These are phyloP conservation scores for Schizothorax lantsangensis DNA, from an alignment of 2,797 vertebrate genomes.

Conservation along the genomic window DNA sequence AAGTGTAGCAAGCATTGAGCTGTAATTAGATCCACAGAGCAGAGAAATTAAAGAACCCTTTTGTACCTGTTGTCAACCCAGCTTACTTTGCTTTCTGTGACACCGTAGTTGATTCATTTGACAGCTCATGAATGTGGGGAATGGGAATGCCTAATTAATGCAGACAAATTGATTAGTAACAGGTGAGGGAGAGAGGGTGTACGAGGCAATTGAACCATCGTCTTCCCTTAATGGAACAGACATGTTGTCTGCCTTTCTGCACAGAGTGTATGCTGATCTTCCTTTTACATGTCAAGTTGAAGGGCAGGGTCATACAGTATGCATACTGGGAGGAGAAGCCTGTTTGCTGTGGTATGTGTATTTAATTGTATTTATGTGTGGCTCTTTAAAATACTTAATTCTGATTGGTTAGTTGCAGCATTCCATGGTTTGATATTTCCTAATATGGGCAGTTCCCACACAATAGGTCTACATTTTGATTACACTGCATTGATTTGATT, in stretches of 20 bases:
- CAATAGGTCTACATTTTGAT: too few relatives aligned
- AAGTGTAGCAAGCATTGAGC: conserved; percentile 26
- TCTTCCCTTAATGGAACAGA: conserved; percentile 17
- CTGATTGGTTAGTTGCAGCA: background rate
- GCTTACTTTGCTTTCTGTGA: conserved; percentile 24
- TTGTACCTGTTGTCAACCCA: conserved; percentile 22
- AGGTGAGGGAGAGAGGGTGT: conserved; percentile 14
- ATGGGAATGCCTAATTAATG: too few relatives aligned
- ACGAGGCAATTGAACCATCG: too few relatives aligned
- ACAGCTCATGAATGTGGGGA: too few relatives aligned
- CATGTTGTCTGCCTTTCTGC: conserved; percentile 20
- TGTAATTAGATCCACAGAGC: conserved; percentile 14
- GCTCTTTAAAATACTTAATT: background rate
- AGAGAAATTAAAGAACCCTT: conserved; percentile 22
- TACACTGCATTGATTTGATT: too few relatives aligned
- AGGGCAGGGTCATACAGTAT: background rate
- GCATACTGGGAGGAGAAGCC: background rate
- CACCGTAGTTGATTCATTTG: conserved; percentile 38
- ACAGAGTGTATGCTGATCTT: background rate
- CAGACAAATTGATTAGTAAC: conserved; percentile 39
- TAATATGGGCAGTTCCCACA: too few relatives aligned
- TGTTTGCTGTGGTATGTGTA: background rate
- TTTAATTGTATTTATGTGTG: background rate
- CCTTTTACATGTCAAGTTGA: conserved; percentile 4
- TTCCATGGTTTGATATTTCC: background rate